Evolutionary conservation across 2,888 invertebrate species (phyloP).

Genomic region (Nasonovia ribisnigri): DNA sequence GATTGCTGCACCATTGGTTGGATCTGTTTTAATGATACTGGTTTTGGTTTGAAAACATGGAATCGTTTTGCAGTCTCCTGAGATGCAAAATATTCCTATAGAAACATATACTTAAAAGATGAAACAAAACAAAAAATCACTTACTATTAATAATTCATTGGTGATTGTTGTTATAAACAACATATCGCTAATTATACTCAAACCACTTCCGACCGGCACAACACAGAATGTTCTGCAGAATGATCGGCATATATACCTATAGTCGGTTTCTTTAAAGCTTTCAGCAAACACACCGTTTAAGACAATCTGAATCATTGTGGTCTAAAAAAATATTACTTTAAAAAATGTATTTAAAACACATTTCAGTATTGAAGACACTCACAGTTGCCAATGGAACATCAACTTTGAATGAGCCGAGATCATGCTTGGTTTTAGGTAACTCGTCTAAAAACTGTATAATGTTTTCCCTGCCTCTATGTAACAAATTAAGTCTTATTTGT

Average conservation of each 20-base stretch:
- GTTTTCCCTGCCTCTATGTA: conserved; percentile 82
- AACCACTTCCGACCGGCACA: conserved; percentile 83
- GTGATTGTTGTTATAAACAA: conserved; percentile 83
- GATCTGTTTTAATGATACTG: background rate
- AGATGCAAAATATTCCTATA: background rate
- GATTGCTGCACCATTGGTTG: too few relatives aligned
- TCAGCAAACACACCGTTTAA: conserved; percentile 91
- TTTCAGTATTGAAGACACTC: too few relatives aligned
- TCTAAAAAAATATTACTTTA: conserved; percentile 71
- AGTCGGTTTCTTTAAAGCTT: conserved; percentile 69
- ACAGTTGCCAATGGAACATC: conserved; percentile 86
- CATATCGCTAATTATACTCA: conserved; percentile 89
- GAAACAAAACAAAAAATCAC: background rate
- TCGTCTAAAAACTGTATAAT: conserved; percentile 86
- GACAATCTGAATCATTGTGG: conserved; percentile 82
- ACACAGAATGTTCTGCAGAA: conserved; percentile 85
- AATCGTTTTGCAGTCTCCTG: conserved; percentile 53
- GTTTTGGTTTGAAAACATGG: background rate
- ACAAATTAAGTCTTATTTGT: conserved; percentile 76
- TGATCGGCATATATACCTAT: conserved; percentile 74
- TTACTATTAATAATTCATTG: conserved; percentile 74
- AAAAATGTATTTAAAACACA: conserved; percentile 17
- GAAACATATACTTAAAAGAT: background rate
- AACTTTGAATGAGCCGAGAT: conserved; percentile 87
- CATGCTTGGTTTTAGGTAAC: conserved; percentile 88